These are phyloP conservation scores for Geotrupes spiniger DNA, from an alignment of 2,888 invertebrate genomes.

Conservation along the genomic window DNA sequence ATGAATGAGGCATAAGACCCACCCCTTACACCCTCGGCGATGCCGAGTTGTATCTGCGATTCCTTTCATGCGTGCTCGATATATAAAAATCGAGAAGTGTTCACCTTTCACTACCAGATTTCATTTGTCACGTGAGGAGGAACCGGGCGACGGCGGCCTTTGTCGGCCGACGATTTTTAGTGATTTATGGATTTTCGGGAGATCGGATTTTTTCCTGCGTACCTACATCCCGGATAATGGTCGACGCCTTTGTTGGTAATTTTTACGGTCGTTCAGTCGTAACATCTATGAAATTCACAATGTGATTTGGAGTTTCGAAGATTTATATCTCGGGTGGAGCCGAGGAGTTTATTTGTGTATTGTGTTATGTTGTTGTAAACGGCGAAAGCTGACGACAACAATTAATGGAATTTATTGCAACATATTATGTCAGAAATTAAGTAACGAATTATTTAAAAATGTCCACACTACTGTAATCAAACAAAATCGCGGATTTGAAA, in stretches of 20 bases:
- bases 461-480: no score
- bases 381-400: no score
- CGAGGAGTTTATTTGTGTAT: no score
- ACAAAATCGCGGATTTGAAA: no score
- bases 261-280: background rate
- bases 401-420: no score
- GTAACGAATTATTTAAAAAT: no score
- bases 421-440: no score
- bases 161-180: constrained; percentile 38
- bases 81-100: constrained; percentile 49
- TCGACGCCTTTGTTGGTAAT: background rate
- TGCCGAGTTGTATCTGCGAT: constrained; percentile 28
- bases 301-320: no score
- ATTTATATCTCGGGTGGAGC: no score
- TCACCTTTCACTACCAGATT: constrained; percentile 51
- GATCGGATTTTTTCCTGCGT: constrained; percentile 10
- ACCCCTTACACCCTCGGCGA: constrained; percentile 27
- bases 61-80: constrained; percentile 36
- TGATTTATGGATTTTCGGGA: constrained; percentile 38
- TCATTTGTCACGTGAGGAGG: constrained; percentile 49
- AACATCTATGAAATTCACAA: background rate
- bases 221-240: background rate
- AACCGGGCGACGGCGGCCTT: constrained; percentile 40
- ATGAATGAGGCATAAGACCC: constrained; percentile 35
- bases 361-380: no score